Conservation (phyloP, 2,113 vertebrate species). For the Amazona guildingii region DNA sequence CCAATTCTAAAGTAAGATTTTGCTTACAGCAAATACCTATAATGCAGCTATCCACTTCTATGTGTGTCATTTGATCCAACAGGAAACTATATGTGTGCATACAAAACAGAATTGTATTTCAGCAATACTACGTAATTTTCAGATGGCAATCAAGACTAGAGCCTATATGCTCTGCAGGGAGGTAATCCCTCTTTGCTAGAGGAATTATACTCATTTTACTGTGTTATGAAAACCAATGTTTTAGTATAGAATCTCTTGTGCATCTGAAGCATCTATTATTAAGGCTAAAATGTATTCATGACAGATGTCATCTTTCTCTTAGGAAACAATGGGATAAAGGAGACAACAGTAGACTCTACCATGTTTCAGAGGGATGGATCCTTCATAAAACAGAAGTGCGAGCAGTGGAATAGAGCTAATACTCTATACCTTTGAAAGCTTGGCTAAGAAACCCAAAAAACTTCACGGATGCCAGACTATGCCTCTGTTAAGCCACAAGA, state of each 20-base stretch:
- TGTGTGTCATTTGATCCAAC: neutral
- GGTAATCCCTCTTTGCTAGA: neutral
- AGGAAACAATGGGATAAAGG: neutral
- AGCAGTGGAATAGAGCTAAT: neutral
- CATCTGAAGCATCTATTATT: conserved; percentile 2
- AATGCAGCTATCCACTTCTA: neutral
- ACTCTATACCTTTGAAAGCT: neutral
- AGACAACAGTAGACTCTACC: neutral
- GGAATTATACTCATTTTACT: neutral
- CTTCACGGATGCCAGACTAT: neutral
- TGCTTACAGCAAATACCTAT: neutral
- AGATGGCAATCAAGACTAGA: neutral
- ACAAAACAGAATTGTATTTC: neutral
- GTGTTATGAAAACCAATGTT: neutral
- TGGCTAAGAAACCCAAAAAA: neutral
- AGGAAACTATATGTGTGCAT: neutral
- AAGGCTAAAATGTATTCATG: conserved; percentile 11
- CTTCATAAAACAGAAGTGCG: neutral
- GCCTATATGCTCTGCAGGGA: neutral
- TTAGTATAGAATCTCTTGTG: neutral
- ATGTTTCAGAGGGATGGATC: neutral
- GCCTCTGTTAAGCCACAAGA: conserved; percentile 6
- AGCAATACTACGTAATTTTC: neutral
- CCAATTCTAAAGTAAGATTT: neutral
- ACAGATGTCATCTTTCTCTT: neutral